Base-by-base conservation (phyloP, 2,888 invertebrate species). In the Priocnemis perturbator region DNA sequence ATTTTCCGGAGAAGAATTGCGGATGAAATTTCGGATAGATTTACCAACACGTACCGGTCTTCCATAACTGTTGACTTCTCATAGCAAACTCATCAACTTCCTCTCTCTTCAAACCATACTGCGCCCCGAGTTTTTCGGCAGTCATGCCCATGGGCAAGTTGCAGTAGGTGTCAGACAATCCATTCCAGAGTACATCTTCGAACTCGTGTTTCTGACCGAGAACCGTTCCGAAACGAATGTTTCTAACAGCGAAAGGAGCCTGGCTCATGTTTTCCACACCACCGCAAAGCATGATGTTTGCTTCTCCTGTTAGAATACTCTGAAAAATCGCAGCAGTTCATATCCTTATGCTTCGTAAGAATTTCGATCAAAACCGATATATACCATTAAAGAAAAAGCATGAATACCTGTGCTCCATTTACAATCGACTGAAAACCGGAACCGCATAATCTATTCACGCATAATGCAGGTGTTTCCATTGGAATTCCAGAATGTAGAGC, bases 221-320 rank as follows among this genome's bases (percentile, higher is more conserved):
- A 0, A 92, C 91, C 11, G 97, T 95, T 1, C 99, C 99, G 90
- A 97, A 99, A 23, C 99, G 92, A 3, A 96, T 91, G 80, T 94
- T 94, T 60, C 98, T 92, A 0, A 96, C 95, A 0, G 94, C 92
- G 89, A 95, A 97, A 0, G 99, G 99, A 0, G 95, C 91, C 88
- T 96, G 95, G 1, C 97, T 97, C 99, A 99, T 99, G 89, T 95
- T 98, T 86, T 99, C 99, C 2, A 95, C 93, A 0, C 99, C 98
- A 57, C 98, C 98, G 23, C 97, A 95, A 45, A 99, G 89, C 0
- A 96, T 95, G 66, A 99, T 93, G 82, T 95, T 93, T 1, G 97
- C 94, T 73, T 94, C 94, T 37, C 97, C 97, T 11, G 94, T 90
- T 62, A 94, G 82, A 77, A 99, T 98, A 86, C 98, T 98, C 95